phyloP scores from a whole-genome alignment of 2,113 vertebrate species.

The Anthoscopus minutus region DNA sequence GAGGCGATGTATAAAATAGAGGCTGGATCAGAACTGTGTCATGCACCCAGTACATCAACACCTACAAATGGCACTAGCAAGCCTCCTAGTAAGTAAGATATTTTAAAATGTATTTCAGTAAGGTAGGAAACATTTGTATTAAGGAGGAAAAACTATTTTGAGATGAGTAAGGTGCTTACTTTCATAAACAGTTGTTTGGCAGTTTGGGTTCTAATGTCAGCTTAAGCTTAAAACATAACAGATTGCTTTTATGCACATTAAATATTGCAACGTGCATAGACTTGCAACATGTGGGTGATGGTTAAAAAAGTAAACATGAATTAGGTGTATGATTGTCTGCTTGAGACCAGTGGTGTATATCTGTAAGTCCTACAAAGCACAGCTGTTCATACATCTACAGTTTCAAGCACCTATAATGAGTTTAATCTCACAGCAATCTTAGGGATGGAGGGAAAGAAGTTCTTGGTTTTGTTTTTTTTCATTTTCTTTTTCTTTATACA shows the following conservation, averaged over 20 bases:
- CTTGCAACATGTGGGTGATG: not conserved
- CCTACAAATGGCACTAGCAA: slow-evolving; percentile 73
- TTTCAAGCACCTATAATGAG: not conserved
- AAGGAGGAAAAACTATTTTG: not conserved
- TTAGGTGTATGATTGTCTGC: not conserved
- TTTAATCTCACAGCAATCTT: not conserved
- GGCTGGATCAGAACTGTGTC: slow-evolving; percentile 34
- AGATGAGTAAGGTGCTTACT: not conserved
- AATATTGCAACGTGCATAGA: not conserved
- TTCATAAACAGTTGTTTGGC: not conserved
- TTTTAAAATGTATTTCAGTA: not conserved
- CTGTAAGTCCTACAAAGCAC: not conserved
- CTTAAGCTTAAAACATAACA: not conserved
- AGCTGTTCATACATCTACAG: not conserved
- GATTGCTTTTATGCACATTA: not conserved
- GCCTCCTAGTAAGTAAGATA: slow-evolving; percentile 68
- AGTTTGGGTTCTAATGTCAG: not conserved
- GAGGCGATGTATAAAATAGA: slow-evolving; percentile 83
- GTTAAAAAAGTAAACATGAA: not conserved
- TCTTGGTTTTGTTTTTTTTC: not conserved
- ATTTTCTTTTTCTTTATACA: not conserved
- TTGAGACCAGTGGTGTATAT: not conserved
- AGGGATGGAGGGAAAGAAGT: not conserved
- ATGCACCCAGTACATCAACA: slow-evolving; percentile 83
- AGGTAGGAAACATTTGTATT: not conserved